phyloP scores from a whole-genome alignment of 1,140 invertebrate species.

The Brachionus calyciflorus region DNA sequence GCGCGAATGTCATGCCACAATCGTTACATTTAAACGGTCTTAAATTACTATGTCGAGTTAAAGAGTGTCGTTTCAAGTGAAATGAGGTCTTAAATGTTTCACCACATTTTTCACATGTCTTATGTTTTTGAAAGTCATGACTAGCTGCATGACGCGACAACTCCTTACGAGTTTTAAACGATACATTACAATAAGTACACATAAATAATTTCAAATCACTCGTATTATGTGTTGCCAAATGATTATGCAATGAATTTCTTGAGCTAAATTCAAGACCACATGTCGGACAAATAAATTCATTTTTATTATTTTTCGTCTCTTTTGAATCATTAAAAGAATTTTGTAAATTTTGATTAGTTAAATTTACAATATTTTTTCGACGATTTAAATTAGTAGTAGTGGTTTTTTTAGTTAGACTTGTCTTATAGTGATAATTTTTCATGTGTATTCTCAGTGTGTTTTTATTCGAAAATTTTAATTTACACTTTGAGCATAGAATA shows the following conservation, averaged over 20 bases:
- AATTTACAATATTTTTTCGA: background rate
- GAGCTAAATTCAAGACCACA: background rate
- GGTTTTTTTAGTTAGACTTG: background rate
- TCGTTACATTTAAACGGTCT: constrained; percentile 19
- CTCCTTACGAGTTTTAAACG: constrained; percentile 35
- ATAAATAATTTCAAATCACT: background rate
- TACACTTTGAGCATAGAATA: constrained; percentile 11
- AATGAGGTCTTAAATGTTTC: constrained; percentile 36
- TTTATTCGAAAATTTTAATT: constrained; percentile 12
- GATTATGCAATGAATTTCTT: constrained; percentile 29
- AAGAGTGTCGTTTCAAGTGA: constrained; percentile 16
- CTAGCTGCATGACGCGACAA: constrained; percentile 8
- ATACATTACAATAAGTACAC: constrained; percentile 6
- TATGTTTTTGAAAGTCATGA: constrained; percentile 20
- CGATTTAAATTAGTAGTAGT: background rate
- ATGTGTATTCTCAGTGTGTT: constrained; percentile 23
- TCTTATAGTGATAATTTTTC: constrained; percentile 40
- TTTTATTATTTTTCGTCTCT: background rate
- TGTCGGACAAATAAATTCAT: background rate
- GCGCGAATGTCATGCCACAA: constrained; percentile 28
- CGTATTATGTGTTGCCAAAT: constrained; percentile 22
- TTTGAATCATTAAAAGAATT: too few relatives aligned
- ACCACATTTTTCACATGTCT: background rate
- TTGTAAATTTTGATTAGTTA: too few relatives aligned
- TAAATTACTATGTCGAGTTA: constrained; percentile 9